phyloP scores from a whole-genome alignment of 2,797 vertebrate species.

The Eleutherodactylus coqui region DNA sequence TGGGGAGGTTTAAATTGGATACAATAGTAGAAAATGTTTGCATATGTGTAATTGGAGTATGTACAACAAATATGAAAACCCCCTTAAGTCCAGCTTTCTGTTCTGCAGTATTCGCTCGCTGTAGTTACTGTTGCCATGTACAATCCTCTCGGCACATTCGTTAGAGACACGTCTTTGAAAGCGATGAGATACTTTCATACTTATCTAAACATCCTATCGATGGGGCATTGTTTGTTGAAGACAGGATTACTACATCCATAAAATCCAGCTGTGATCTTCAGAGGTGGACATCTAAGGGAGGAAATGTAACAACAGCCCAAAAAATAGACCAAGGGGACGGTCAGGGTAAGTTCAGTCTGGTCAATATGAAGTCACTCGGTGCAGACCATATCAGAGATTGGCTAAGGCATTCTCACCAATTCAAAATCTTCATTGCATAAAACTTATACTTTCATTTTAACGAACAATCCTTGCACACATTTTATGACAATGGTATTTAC shows the following conservation, averaged over 20 bases:
- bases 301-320: neutral
- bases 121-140: too few relatives aligned
- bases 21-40: too few relatives aligned
- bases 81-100: too few relatives aligned
- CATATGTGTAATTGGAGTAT: too few relatives aligned
- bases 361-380: neutral
- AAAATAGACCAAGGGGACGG: neutral
- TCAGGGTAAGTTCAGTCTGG: neutral
- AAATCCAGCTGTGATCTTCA: neutral
- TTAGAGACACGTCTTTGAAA: too few relatives aligned
- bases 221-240: too few relatives aligned
- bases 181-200: too few relatives aligned
- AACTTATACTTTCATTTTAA: neutral
- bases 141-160: too few relatives aligned
- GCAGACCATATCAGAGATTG: neutral
- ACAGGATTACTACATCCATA: neutral
- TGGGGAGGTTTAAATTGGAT: too few relatives aligned
- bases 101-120: too few relatives aligned
- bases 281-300: neutral
- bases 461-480: neutral
- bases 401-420: neutral
- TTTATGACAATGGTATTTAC: conserved; percentile 46
- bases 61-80: too few relatives aligned
- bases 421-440: neutral
- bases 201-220: too few relatives aligned